These are phyloP conservation scores for Prietella phreatophila DNA, from an alignment of 2,113 vertebrate species.

Conservation along the genomic window DNA sequence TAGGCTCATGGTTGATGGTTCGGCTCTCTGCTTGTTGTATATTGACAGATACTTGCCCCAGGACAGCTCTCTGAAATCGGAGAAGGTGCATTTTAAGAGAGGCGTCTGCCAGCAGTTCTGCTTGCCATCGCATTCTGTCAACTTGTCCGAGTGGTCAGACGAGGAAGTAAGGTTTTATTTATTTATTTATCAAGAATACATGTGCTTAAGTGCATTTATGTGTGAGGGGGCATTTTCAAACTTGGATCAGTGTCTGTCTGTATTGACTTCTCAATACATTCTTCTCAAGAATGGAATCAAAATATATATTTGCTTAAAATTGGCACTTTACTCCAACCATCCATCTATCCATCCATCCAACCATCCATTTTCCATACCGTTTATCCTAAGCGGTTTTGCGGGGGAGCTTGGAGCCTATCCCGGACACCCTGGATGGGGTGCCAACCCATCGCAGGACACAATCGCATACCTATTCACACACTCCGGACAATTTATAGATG, in stretches of 20 bases:
- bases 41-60: constrained; percentile 84
- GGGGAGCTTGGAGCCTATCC: too few relatives aligned
- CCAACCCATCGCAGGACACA: too few relatives aligned
- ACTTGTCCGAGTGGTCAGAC: constrained; percentile 91
- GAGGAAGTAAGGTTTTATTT: constrained; percentile 80
- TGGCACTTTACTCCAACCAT: neutral
- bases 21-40: neutral
- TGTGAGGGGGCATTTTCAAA: neutral
- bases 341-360: too few relatives aligned
- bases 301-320: neutral
- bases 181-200: neutral
- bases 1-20: neutral
- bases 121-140: constrained; percentile 90
- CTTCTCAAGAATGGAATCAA: neutral
- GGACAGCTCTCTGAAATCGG: constrained; percentile 89
- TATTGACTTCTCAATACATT: neutral
- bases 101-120: constrained; percentile 97
- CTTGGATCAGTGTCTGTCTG: too few relatives aligned
- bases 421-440: too few relatives aligned
- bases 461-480: too few relatives aligned
- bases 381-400: too few relatives aligned
- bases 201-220: neutral
- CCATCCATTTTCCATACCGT: too few relatives aligned
- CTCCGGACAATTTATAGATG: too few relatives aligned
- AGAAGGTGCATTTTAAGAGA: constrained; percentile 90